These are phyloP conservation scores for Enteromius mattozi DNA, from an alignment of 2,797 vertebrate genomes.

Conservation along the genomic window DNA sequence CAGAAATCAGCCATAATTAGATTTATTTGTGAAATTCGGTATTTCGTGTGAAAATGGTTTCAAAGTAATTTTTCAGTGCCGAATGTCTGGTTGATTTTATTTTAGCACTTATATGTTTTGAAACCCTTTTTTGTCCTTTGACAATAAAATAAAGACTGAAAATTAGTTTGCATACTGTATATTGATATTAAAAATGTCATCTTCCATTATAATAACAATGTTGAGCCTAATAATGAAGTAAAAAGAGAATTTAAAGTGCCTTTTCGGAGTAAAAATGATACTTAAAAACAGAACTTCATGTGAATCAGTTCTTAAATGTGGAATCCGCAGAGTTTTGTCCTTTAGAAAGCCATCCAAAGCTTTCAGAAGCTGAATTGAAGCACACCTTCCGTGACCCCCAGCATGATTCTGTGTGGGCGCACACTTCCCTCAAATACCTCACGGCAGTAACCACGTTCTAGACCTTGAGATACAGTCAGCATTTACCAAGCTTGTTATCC, in stretches of 20 bases:
- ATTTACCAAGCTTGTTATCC: constrained; percentile 49
- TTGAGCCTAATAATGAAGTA: not conserved
- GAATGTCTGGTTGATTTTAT: not conserved
- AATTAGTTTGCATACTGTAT: not conserved
- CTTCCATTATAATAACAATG: not conserved
- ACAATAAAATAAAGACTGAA: not conserved
- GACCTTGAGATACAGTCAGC: constrained; percentile 49
- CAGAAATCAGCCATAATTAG: not conserved
- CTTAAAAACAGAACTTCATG: not conserved
- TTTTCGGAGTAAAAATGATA: not conserved
- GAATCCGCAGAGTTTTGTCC: not conserved
- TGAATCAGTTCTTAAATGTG: not conserved
- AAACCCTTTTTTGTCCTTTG: not conserved
- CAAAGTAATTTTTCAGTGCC: not conserved
- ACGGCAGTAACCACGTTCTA: constrained; percentile 31
- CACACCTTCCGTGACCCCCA: not conserved
- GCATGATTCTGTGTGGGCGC: not conserved
- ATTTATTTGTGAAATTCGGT: too few relatives aligned
- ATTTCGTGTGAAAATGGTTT: not conserved
- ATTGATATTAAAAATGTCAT: not conserved
- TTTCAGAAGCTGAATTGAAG: constrained; percentile 22
- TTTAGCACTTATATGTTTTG: not conserved
- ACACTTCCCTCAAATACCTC: not conserved
- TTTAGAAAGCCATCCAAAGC: constrained; percentile 20
- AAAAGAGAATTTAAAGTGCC: not conserved